Percentiles rank a stretch among this genome's conserved stretches.
These are phyloP conservation scores for Benthosema pterotum DNA, from an alignment of 2,797 vertebrate genomes.

Conservation along the genomic window DNA sequence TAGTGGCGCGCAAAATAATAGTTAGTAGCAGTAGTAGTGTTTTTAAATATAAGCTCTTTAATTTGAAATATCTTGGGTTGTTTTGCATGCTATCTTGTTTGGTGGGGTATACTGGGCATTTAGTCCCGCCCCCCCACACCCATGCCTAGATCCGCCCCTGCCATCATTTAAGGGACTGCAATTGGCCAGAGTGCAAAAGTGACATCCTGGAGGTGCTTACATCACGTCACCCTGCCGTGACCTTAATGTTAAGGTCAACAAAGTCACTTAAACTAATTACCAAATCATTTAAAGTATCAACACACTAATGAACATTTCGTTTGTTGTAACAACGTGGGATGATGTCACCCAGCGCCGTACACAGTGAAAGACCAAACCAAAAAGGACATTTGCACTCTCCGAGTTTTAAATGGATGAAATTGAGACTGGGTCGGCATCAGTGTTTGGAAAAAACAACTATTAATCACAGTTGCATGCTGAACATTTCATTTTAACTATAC, in stretches of 20 bases:
- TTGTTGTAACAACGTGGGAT: slow-evolving; percentile 17
- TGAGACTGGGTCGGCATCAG: slow-evolving; percentile 1
- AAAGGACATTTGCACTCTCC: no score
- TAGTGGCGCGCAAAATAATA: no score
- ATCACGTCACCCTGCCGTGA: slow-evolving; percentile 41
- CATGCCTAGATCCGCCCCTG: slow-evolving; percentile 16
- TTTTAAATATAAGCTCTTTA: no score
- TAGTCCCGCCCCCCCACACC: no score
- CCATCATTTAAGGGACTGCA: slow-evolving; percentile 20
- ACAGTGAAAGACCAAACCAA: no score
- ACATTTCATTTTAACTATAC: background rate
- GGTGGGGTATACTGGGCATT: no score
- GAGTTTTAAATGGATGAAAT: no score
- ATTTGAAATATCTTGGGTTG: no score
- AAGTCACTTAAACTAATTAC: slow-evolving; percentile 58
- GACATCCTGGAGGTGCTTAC: slow-evolving; percentile 40
- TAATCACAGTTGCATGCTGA: no score
- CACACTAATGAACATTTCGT: slow-evolving; percentile 32
- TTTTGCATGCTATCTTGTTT: no score
- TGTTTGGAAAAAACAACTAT: background rate
- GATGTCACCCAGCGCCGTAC: slow-evolving; percentile 3
- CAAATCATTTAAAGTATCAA: slow-evolving; percentile 48
- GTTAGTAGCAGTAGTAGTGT: no score
- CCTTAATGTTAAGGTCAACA: slow-evolving; percentile 48
- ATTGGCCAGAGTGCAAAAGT: slow-evolving; percentile 42